Percentiles rank a stretch among this genome's conserved stretches.
Conservation (phyloP, 2,113 vertebrate species). For the Lepus timidus region DNA sequence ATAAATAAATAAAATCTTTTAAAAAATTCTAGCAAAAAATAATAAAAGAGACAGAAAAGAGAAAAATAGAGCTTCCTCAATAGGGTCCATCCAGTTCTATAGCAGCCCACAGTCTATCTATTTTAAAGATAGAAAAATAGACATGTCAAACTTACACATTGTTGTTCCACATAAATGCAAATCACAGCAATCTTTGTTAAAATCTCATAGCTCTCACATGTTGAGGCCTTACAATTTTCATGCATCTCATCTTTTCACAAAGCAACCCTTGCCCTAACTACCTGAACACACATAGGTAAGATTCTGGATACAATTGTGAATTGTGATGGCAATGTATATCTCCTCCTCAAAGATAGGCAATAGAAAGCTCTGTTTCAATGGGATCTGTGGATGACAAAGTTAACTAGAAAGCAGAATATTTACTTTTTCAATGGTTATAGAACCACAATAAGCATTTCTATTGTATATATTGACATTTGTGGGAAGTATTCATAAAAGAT, state of each 20-base stretch:
- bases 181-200: neutral
- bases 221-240: neutral
- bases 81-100: neutral
- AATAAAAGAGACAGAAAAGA: too few species aligned
- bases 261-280: neutral
- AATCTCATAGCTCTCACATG: neutral
- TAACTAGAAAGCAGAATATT: constrained; percentile 22
- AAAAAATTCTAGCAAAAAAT: too few species aligned
- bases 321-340: neutral
- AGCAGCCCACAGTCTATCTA: fast-evolving
- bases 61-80: neutral
- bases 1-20: too few species aligned
- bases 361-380: neutral
- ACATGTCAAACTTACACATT: neutral
- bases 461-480: constrained; percentile 2
- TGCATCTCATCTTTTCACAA: neutral
- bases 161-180: neutral
- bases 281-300: neutral
- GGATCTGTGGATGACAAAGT: constrained; percentile 6
- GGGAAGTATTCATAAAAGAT: constrained; percentile 28
- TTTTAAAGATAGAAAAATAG: neutral
- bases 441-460: constrained; percentile 49
- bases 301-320: neutral
- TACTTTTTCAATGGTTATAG: neutral
- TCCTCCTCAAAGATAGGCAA: neutral